These are phyloP conservation scores for Adelognathus sp. DNA, from an alignment of 2,888 invertebrate species.

Conservation along the genomic window DNA sequence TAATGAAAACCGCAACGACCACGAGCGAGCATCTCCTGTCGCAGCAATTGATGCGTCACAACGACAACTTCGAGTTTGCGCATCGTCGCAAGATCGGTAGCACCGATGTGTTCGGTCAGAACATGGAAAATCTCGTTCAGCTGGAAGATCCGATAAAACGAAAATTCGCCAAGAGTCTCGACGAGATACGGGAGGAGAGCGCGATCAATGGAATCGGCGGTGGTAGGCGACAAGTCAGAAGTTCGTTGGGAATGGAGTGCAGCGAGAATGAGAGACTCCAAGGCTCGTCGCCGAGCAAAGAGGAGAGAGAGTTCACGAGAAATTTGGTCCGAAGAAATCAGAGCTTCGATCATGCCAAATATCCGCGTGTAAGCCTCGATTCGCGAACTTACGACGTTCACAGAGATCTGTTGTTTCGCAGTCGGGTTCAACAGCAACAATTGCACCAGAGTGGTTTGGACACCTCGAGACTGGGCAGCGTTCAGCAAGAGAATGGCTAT, in stretches of 20 bases:
- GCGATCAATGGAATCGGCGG: slow-evolving; percentile 34
- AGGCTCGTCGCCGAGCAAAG: slow-evolving; percentile 20
- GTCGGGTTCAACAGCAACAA: slow-evolving; percentile 60
- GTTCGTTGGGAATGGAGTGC: slow-evolving; percentile 67
- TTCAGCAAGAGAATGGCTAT: slow-evolving; percentile 69
- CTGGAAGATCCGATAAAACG: slow-evolving; percentile 75
- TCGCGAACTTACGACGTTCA: slow-evolving; percentile 76
- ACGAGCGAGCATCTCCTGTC: slow-evolving; percentile 59
- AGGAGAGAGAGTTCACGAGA: slow-evolving; percentile 56
- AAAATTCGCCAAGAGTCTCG: slow-evolving; percentile 74
- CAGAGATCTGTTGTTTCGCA: slow-evolving; percentile 62
- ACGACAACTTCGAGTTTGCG: slow-evolving; percentile 74
- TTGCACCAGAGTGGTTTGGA: slow-evolving; percentile 31
- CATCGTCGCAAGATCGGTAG: slow-evolving; percentile 73
- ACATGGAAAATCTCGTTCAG: slow-evolving; percentile 77
- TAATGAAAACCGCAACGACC: slow-evolving; percentile 33
- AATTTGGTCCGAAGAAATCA: slow-evolving; percentile 73
- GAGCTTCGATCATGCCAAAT: slow-evolving; percentile 75
- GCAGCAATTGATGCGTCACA: slow-evolving; percentile 67
- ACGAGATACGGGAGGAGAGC: slow-evolving; percentile 75
- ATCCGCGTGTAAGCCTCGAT: slow-evolving; percentile 66
- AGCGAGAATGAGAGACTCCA: slow-evolving; percentile 46
- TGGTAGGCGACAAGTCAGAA: slow-evolving; percentile 67
- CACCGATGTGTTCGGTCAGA: slow-evolving; percentile 79
- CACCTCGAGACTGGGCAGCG: slow-evolving; percentile 54